Conservation (phyloP, 2,113 vertebrate genomes). For the Piaya cayana region DNA sequence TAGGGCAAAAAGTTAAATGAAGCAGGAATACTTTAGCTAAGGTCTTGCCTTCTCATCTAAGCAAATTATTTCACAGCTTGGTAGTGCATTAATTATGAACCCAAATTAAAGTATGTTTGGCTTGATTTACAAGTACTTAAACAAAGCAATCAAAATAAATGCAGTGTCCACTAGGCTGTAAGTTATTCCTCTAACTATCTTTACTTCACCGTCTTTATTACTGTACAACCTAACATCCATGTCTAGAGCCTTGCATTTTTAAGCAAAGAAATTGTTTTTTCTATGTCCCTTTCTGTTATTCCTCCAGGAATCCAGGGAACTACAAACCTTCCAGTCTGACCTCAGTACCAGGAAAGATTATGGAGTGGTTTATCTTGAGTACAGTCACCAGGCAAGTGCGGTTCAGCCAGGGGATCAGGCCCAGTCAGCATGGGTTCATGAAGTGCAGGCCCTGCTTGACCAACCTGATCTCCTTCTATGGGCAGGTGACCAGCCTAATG, state of each 20-base stretch:
- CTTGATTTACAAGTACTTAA: not conserved
- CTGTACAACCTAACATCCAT: not conserved
- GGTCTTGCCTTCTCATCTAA: not conserved
- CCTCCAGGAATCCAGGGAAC: too few relatives aligned
- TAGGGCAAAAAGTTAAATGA: not conserved
- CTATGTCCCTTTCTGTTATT: not conserved
- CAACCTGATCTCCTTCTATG: too few relatives aligned
- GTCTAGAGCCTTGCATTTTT: not conserved
- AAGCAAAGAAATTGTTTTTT: not conserved
- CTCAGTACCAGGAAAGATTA: too few relatives aligned
- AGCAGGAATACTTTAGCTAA: not conserved
- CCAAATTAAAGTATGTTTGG: not conserved
- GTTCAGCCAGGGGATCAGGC: too few relatives aligned
- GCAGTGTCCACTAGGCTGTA: not conserved
- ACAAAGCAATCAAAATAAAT: not conserved
- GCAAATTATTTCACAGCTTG: not conserved
- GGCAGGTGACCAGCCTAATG: too few relatives aligned
- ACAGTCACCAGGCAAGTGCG: too few relatives aligned
- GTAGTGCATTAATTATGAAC: not conserved
- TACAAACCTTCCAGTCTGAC: too few relatives aligned
- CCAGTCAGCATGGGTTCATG: too few relatives aligned
- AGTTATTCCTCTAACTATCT: not conserved
- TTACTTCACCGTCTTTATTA: not conserved
- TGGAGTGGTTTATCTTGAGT: too few relatives aligned
- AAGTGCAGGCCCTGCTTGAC: too few relatives aligned